Evolutionary conservation across 2,888 invertebrate species (phyloP), one percentile per base, ranked within the genome.

Genomic region (Meiosimyza decipiens): DNA sequence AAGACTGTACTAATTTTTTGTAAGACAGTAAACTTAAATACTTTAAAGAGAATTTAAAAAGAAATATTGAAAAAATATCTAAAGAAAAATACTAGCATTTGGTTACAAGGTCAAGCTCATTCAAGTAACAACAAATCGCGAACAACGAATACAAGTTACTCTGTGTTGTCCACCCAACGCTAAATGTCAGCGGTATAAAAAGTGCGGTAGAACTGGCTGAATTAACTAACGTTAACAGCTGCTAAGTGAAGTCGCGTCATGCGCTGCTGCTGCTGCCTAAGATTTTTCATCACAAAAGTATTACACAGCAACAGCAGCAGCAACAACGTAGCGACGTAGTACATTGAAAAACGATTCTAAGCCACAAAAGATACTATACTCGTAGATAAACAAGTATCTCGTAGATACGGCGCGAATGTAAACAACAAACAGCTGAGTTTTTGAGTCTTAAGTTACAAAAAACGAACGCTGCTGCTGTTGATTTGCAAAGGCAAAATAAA

Each of bases 31-130:
- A 28, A 28, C 28, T 28, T 2, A 28, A 28, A 40, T 40, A 40
- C 40, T 40, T 40, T 40, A 40, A 40, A 40, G 40, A 40, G 28
- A 57, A 28, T 15, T 28, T 57, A 28, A 28, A 57, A 13, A 15
- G 18, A 65, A 52, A 12, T 16, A 52, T 9, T 12, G n/a, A 52
- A 22, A 33, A 33, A 66, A 33, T n/a, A 15, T 16, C 13, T 28
- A 33, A 9, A 52, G n/a, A 54, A 40, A 51, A 67, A 47, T 50
- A 40, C n/a, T 74, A 67, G 77, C 75, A 74, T 77, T 75, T 71
- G 72, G 71, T 74, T 74, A 75, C 75, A 77, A 77, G 77, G 77
- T 77, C 77, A 77, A 75, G 77, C 74, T 71, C 75, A 77, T 71
- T 73, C 73, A 75, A 73, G 74, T 71, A 70, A 73, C 18, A 22